Base-by-base conservation (phyloP, 2,113 vertebrate species). In the Gadus macrocephalus region DNA sequence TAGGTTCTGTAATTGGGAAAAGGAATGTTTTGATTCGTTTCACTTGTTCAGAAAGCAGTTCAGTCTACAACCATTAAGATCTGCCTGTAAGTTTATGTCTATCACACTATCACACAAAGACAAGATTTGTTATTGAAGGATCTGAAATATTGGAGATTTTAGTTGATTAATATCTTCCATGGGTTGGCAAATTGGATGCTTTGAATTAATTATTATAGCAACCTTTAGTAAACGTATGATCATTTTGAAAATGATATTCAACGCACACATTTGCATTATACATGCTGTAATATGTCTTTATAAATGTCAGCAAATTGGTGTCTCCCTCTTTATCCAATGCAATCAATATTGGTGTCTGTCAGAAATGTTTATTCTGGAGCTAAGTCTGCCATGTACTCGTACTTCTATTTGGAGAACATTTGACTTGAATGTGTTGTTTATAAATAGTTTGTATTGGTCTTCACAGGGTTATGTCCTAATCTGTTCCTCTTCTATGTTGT, bases 321-420 rank as follows among this genome's bases (percentile, higher is more conserved):
- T 62, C 58, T 66, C 63, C 58, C 69, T 72, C 73, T 67, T 70
- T 69, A 69, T 72, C 74, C 63, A 76, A 73, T 58, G 59, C 58
- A 64, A 79, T 73, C 58, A 12, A 11, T 31, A 20, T 11, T 63
- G 65, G 9, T 1, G 15, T 72, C 70, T 38, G 9, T 65, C 76
- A 67, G 76, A 59, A 68, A 58, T 60, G 63, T 53, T 25, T 15
- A 60, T 71, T 53, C 16, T 19, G 49, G 38, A 17, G 20, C 19
- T 49, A 38, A n/a, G 31, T 65, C 38, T 42, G 42, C 42, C 8
- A 14, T 49, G 2, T 49, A 49, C 15, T 20, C 4, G 5, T 42
- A 35, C 31, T 35, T 35, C 31, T 35, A 35, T 35, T 35, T 35
- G 31, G 31, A 35, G 4, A 35, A 5, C 31, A 3, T 49, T 49